A percentile compares a stretch with the other conserved stretches of the same genome.
These are phyloP conservation scores for Neocrepidodera transversa DNA, from an alignment of 2,888 invertebrate species.

Conservation along the genomic window DNA sequence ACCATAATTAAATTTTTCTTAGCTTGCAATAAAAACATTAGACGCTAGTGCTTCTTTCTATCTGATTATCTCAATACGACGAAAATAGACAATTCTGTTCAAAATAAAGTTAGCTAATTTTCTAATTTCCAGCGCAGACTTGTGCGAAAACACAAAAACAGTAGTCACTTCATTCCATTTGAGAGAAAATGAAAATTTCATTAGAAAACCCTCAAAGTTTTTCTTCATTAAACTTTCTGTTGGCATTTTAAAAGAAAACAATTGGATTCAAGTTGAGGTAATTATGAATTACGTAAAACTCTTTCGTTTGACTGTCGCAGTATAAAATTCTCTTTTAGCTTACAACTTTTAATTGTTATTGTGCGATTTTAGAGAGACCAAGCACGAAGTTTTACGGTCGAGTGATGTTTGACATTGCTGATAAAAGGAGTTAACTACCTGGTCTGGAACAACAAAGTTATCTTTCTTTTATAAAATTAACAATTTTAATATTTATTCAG, in stretches of 20 bases:
- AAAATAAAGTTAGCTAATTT: too few relatives aligned
- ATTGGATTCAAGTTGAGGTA: neutral
- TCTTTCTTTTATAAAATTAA: too few relatives aligned
- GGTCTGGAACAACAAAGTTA: too few relatives aligned
- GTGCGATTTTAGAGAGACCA: neutral
- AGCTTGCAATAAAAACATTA: too few relatives aligned
- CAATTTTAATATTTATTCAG: too few relatives aligned
- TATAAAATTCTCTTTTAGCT: neutral
- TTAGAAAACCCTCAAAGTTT: neutral
- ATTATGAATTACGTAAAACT: neutral
- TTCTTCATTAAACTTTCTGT: neutral
- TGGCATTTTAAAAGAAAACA: neutral
- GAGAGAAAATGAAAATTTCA: neutral
- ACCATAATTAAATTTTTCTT: too few relatives aligned
- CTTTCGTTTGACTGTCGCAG: neutral
- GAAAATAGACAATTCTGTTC: too few relatives aligned
- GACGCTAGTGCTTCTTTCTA: too few relatives aligned
- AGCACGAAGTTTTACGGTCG: neutral
- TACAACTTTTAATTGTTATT: neutral
- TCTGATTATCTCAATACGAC: too few relatives aligned
- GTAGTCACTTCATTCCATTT: neutral
- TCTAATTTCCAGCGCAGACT: too few relatives aligned
- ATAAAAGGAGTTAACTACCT: too few relatives aligned
- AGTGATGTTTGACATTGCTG: neutral
- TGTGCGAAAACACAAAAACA: too few relatives aligned